Percentiles rank a stretch among this genome's conserved stretches.
Evolutionary conservation across 92 coral and sea anemone genomes (phyloP).

Genomic region (Porites divaricata): DNA sequence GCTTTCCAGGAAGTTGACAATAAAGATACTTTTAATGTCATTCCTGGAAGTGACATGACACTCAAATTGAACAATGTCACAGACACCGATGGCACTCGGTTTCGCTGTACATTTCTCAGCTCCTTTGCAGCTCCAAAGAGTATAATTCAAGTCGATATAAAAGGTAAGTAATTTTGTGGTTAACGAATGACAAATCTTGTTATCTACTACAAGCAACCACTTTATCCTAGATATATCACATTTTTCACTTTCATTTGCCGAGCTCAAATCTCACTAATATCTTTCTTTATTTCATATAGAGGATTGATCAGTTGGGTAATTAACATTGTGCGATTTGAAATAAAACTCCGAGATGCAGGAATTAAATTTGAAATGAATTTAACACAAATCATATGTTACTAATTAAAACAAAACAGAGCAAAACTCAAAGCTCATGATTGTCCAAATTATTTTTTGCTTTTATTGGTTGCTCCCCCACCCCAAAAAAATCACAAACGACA

Average conservation of each 20-base stretch:
- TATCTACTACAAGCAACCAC: not conserved
- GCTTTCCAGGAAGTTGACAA: constrained; percentile 15
- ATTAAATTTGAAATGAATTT: too few relatives aligned
- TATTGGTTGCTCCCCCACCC: too few relatives aligned
- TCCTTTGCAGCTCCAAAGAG: constrained; percentile 64
- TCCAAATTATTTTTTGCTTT: too few relatives aligned
- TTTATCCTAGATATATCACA: too few relatives aligned
- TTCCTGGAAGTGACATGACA: constrained; percentile 49
- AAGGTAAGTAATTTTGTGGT: constrained; percentile 50
- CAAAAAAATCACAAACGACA: too few relatives aligned
- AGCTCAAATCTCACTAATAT: too few relatives aligned
- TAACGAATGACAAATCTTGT: not conserved
- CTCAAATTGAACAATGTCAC: constrained; percentile 56
- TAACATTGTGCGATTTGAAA: not conserved
- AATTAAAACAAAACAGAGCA: not conserved
- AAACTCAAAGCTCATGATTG: not conserved
- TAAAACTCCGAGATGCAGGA: too few relatives aligned
- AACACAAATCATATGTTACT: not conserved
- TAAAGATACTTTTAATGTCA: constrained; percentile 19
- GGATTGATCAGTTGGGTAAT: too few relatives aligned
- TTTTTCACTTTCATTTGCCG: too few relatives aligned
- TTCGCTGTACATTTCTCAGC: constrained; percentile 77
- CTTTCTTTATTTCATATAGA: too few relatives aligned
- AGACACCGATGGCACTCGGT: constrained; percentile 67
- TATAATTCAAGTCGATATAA: constrained; percentile 52